Conservation (phyloP, 2,888 invertebrate species). For the Scaptomyza cyrtandrae region DNA sequence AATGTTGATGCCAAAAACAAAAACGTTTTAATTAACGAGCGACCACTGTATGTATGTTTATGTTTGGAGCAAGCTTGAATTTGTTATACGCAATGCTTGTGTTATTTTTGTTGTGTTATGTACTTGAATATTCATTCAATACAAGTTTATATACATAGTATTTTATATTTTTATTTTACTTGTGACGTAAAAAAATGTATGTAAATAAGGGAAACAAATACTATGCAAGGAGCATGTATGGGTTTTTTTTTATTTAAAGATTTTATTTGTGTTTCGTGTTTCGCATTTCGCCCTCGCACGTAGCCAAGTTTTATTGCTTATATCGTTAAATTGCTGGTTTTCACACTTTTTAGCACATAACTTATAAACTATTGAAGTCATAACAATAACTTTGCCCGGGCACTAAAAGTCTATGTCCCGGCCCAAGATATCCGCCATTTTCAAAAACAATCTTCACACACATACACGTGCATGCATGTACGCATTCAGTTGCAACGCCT, state of each 20-base stretch:
- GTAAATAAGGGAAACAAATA: constrained; percentile 5
- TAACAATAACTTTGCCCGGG: constrained; percentile 56
- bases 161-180: background rate
- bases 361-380: constrained; percentile 55
- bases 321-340: constrained; percentile 55
- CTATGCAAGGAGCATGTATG: background rate
- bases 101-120: background rate
- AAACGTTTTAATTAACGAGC: background rate
- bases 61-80: no score
- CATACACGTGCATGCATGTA: constrained; percentile 25
- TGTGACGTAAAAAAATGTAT: background rate
- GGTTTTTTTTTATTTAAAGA: background rate
- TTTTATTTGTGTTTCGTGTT: constrained; percentile 4
- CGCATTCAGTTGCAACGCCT: constrained; percentile 30
- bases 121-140: background rate
- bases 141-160: background rate
- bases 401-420: constrained; percentile 62
- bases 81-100: background rate
- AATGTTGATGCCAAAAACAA: no score
- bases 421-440: constrained; percentile 58
- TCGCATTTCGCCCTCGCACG: constrained; percentile 18
- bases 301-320: constrained; percentile 45
- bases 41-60: background rate
- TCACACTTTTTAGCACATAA: constrained; percentile 60
- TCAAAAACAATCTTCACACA: constrained; percentile 37